A percentile compares a stretch with the other conserved stretches of the same genome.
phyloP scores from a whole-genome alignment of 2,888 invertebrate genomes.

The Hyalella azteca region DNA sequence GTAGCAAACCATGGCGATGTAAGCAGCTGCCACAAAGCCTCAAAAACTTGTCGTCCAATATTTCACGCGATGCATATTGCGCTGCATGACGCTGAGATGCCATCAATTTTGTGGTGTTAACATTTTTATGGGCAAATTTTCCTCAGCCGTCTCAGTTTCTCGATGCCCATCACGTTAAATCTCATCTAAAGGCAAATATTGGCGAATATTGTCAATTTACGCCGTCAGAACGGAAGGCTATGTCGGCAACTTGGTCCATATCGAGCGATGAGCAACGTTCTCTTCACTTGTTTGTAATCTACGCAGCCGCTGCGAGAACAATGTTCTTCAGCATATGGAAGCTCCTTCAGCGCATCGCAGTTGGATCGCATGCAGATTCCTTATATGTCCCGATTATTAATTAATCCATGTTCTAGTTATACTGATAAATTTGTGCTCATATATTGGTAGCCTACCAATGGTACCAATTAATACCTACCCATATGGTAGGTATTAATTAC shows the following conservation, averaged over 20 bases:
- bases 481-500: too few species aligned
- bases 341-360: not conserved
- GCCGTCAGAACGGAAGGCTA: constrained; percentile 3
- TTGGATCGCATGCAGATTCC: not conserved
- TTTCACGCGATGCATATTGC: too few species aligned
- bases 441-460: too few species aligned
- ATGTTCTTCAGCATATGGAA: constrained; percentile 16
- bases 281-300: not conserved
- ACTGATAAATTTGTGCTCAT: too few species aligned
- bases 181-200: not conserved
- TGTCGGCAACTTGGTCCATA: constrained; percentile 25
- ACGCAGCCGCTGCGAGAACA: constrained; percentile 12
- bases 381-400: not conserved
- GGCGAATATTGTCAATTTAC: constrained; percentile 8
- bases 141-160: not conserved
- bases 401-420: not conserved
- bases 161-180: not conserved
- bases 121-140: constrained; percentile 6
- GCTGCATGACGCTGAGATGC: too few species aligned
- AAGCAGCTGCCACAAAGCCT: too few species aligned
- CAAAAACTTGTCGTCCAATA: too few species aligned
- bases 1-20: too few species aligned
- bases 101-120: not conserved
- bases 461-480: too few species aligned
- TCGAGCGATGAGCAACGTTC: not conserved